These are phyloP conservation scores for Danio kyathit DNA, from an alignment of 2,797 vertebrate species.

Conservation along the genomic window DNA sequence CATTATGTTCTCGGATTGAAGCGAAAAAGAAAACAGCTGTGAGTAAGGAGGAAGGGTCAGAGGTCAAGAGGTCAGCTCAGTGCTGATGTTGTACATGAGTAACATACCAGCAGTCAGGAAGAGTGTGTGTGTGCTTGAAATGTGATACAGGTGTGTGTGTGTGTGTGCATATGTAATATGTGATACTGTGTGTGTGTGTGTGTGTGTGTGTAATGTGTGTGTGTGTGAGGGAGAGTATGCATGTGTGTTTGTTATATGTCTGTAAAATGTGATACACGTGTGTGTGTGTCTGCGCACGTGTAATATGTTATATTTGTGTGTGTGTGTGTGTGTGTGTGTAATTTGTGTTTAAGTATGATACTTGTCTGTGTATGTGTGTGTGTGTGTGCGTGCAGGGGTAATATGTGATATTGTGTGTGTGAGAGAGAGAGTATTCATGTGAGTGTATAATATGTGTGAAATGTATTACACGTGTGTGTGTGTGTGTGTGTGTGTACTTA, in stretches of 20 bases:
- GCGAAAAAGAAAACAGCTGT: constrained; percentile 48
- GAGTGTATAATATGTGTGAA: background rate
- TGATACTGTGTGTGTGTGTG: too few species aligned
- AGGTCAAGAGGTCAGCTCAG: constrained; percentile 28
- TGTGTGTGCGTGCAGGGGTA: too few species aligned
- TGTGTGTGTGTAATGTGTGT: too few species aligned
- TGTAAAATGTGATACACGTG: too few species aligned
- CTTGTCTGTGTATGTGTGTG: background rate
- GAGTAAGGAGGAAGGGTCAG: constrained; percentile 3
- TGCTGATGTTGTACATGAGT: background rate
- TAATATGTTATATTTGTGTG: background rate
- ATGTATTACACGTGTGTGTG: background rate
- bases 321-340: background rate
- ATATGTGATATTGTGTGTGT: too few species aligned
- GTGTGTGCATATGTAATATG: too few species aligned
- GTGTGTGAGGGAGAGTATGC: too few species aligned
- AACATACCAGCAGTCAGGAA: background rate
- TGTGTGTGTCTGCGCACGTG: too few species aligned
- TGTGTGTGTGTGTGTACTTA: constrained; percentile 75
- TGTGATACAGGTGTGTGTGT: too few species aligned
- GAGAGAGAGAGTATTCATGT: too few species aligned
- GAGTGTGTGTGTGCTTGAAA: constrained; percentile 1
- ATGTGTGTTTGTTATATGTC: too few species aligned
- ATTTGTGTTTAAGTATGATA: too few species aligned
- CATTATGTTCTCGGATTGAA: constrained; percentile 19